Conservation (phyloP, 2,797 vertebrate genomes). For the Darevskia mixta region DNA sequence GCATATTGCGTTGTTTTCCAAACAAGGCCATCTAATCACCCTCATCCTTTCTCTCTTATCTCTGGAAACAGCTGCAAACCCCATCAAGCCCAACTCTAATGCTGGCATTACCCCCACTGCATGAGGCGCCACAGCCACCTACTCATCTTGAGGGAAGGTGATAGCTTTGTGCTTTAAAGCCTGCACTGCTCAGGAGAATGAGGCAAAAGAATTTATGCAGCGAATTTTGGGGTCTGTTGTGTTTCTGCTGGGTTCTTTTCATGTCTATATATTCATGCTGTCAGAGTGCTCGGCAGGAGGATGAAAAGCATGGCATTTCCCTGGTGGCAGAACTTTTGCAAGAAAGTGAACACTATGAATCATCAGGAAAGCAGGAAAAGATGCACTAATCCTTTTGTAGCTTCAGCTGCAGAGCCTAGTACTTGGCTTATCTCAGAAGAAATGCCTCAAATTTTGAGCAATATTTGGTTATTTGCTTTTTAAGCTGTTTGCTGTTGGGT, state of each 20-base stretch:
- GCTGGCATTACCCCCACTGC: background rate
- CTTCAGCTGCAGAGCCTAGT: background rate
- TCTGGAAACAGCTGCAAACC: background rate
- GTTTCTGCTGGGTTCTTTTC: slow-evolving; percentile 44
- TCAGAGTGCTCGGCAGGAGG: slow-evolving; percentile 25
- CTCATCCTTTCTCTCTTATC: slow-evolving; percentile 1
- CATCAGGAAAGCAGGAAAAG: slow-evolving; percentile 15
- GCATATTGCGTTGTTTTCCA: background rate
- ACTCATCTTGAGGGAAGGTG: slow-evolving; percentile 5
- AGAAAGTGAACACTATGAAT: slow-evolving; percentile 33
- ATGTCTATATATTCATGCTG: slow-evolving; percentile 34
- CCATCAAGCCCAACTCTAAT: slow-evolving; percentile 11
- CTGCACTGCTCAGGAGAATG: background rate
- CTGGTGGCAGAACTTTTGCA: slow-evolving; percentile 18
- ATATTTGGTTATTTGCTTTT: background rate
- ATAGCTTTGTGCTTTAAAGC: slow-evolving; percentile 22
- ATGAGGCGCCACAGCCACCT: background rate
- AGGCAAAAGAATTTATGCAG: background rate
- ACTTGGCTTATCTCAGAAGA: background rate
- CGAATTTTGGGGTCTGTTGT: slow-evolving; percentile 13
- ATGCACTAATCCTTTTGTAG: background rate
- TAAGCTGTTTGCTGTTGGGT: background rate
- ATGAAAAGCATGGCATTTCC: slow-evolving; percentile 34
- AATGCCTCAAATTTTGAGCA: background rate
- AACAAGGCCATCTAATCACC: background rate